Conservation (phyloP, 2,888 invertebrate genomes). For the Cataglyphis rosenhaueri region DNA sequence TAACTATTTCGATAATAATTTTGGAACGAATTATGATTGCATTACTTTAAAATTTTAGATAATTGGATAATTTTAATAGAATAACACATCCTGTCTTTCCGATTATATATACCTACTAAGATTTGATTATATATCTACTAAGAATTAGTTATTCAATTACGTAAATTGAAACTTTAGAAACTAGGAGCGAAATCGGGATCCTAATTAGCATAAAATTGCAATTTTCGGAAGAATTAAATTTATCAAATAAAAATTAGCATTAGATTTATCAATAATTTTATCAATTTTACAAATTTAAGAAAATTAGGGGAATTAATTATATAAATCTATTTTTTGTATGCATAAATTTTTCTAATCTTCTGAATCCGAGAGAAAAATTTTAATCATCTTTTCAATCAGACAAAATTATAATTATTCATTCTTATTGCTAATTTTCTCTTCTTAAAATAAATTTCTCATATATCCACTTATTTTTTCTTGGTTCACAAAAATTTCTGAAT, state of each 20-base stretch:
- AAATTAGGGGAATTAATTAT: background rate
- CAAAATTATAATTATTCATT: background rate
- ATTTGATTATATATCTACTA: constrained; percentile 35
- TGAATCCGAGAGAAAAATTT: background rate
- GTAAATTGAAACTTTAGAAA: constrained; percentile 36
- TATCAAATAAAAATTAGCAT: background rate
- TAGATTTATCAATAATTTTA: constrained; percentile 2
- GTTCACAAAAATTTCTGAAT: background rate
- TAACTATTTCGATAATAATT: constrained; percentile 1
- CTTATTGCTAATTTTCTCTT: background rate
- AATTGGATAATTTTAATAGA: constrained; percentile 26
- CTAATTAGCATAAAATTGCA: constrained; percentile 37
- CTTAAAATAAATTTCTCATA: background rate
- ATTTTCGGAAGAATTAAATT: constrained; percentile 21
- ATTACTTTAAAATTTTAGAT: constrained; percentile 5
- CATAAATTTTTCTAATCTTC: background rate
- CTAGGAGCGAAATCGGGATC: constrained; percentile 18
- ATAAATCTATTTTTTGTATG: background rate
- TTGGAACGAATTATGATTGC: background rate
- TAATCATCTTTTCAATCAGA: background rate
- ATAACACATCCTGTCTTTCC: background rate
- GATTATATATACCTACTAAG: constrained; percentile 28
- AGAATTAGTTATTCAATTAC: constrained; percentile 47
- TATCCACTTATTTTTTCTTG: background rate
- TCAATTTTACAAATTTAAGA: constrained; percentile 1